Evolutionary conservation across 2,113 vertebrate genomes (phyloP), one percentile per base, ranked within the genome.

Genomic region (Boleophthalmus pectinirostris): DNA sequence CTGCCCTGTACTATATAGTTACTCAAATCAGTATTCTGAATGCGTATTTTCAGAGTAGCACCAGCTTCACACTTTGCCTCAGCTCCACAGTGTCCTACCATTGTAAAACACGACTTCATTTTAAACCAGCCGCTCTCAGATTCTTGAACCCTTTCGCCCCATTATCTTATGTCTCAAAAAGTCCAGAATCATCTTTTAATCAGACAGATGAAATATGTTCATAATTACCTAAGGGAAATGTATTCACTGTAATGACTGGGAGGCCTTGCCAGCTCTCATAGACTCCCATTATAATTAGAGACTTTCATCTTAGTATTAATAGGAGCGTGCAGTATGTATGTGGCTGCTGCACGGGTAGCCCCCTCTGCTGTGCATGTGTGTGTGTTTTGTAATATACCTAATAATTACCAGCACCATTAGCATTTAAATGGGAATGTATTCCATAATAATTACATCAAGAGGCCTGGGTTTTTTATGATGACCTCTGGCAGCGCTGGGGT

Each of bases 171-270:
- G 58, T 66, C 68, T 51, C 53, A 71, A 71, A 72, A 64, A 82
- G 71, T 45, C 68, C 71, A 24, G 76, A 85, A 86, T 88, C 79
- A 85, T 88, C 78, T 82, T 86, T 89, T 83, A 90, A 86, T 90
- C 84, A 87, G 51, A 70, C 70, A 43, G 66, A 67, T 83, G 84
- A 89, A 86, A 90, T 82, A 88, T 86, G 78, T 81, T 82, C 74
- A 69, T 86, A 89, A 89, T 87, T 85, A 89, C 85, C 84, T 78
- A 69, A 82, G 85, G 88, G 82, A 86, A 86, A 89, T 86, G 78
- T 83, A 79, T 79, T 85, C 80, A 72, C 79, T 24, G 77, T 85
- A 85, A 85, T 85, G 84, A 90, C 84, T 82, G 74, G 74, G 68
- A 87, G 82, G 69, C 75, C 81, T 69, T 68, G 72, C 75, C 67